A percentile compares a stretch with the other conserved stretches of the same genome.
Evolutionary conservation across 2,797 vertebrate species (phyloP).

Genomic region (Gambusia yucatana): DNA sequence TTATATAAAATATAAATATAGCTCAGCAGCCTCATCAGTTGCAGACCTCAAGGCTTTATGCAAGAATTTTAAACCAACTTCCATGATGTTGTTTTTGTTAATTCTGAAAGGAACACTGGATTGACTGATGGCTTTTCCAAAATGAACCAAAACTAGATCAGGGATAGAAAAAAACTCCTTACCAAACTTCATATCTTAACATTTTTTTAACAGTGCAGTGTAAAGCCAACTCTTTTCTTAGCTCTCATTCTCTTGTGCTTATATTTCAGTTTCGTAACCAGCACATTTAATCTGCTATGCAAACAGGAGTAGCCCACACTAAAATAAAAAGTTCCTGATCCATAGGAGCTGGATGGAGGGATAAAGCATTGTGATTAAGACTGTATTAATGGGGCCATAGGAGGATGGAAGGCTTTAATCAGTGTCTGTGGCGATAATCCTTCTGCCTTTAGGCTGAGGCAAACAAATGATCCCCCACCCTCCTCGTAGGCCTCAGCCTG

Average conservation of each 20-base stretch:
- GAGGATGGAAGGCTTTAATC: slow-evolving; percentile 88
- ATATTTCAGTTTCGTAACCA: slow-evolving; percentile 66
- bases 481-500: slow-evolving; percentile 54
- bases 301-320: slow-evolving; percentile 79
- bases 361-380: slow-evolving; percentile 88
- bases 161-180: not conserved
- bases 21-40: not conserved
- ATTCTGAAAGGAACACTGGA: not conserved
- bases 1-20: not conserved
- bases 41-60: not conserved
- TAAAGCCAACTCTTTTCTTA: slow-evolving; percentile 21
- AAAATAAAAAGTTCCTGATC: slow-evolving; percentile 84
- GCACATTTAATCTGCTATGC: slow-evolving; percentile 77
- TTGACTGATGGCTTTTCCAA: not conserved
- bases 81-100: too few relatives aligned
- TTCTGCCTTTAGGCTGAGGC: slow-evolving; percentile 79
- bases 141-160: not conserved
- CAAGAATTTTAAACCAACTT: not conserved
- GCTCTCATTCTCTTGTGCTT: slow-evolving; percentile 34
- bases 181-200: not conserved
- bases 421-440: slow-evolving; percentile 85
- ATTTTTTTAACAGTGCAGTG: slow-evolving; percentile 11
- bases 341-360: slow-evolving; percentile 79
- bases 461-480: slow-evolving; percentile 75
- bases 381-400: slow-evolving; percentile 87